Evolutionary conservation across 2,797 vertebrate genomes (phyloP).

Genomic region (Poeciliopsis presidionis): DNA sequence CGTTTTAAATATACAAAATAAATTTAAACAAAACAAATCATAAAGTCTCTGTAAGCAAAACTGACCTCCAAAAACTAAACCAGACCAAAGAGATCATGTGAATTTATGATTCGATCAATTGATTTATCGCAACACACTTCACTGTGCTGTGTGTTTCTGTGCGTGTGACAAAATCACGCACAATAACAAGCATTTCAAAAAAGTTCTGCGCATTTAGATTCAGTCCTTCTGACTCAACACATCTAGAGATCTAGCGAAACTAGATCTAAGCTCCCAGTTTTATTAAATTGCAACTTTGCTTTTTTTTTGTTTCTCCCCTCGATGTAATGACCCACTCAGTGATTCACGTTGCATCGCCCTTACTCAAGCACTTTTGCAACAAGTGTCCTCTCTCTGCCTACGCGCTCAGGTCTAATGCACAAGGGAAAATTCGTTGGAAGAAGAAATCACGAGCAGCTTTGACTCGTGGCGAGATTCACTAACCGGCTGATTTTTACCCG

Average conservation of each 20-base stretch:
- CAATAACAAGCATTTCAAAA: not conserved
- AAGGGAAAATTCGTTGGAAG: not conserved
- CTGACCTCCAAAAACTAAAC: no score
- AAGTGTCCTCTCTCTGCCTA: conserved; percentile 2
- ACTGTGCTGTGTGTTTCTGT: no score
- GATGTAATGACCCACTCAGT: not conserved
- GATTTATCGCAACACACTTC: no score
- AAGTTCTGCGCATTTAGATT: not conserved
- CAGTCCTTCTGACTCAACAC: not conserved
- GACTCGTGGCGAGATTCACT: not conserved
- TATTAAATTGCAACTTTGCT: not conserved
- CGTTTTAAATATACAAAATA: no score
- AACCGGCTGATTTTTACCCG: not conserved
- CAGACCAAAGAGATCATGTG: no score
- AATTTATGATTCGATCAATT: no score
- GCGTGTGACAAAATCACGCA: no score
- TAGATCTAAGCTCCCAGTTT: not conserved
- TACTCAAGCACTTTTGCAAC: not conserved
- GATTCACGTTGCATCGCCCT: not conserved
- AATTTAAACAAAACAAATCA: no score
- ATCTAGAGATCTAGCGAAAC: not conserved
- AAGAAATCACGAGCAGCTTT: not conserved
- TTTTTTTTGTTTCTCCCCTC: no score
- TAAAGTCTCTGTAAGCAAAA: no score
- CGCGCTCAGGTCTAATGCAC: not conserved